These are phyloP conservation scores for Chaitophorus viminalis DNA, from an alignment of 2,888 invertebrate genomes.

Conservation along the genomic window DNA sequence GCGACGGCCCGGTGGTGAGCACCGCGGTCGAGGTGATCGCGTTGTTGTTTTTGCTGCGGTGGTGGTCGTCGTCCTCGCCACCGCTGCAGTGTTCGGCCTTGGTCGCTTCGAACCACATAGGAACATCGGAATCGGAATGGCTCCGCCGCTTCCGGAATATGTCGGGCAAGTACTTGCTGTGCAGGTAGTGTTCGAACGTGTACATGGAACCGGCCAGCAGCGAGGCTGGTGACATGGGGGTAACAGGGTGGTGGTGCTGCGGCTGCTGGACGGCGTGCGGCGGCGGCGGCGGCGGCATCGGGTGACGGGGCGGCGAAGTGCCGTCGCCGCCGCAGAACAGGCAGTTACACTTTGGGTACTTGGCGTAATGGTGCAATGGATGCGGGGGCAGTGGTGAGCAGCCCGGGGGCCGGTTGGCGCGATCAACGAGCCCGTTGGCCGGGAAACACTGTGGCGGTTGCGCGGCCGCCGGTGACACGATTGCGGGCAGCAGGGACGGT, in stretches of 20 bases:
- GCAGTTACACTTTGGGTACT: slow-evolving; percentile 68
- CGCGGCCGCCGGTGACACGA: slow-evolving; percentile 52
- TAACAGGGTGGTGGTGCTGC: too few species aligned
- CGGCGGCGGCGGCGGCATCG: slow-evolving; percentile 68
- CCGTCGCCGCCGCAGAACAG: slow-evolving; percentile 63
- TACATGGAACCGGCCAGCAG: slow-evolving; percentile 71
- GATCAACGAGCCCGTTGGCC: slow-evolving; percentile 65
- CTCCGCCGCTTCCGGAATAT: slow-evolving; percentile 72
- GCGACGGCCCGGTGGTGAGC: slow-evolving; percentile 71
- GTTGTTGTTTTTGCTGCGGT: slow-evolving; percentile 51
- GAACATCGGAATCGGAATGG: slow-evolving; percentile 76
- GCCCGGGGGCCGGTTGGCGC: background rate
- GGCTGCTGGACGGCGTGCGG: slow-evolving; percentile 67
- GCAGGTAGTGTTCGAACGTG: slow-evolving; percentile 74
- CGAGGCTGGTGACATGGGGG: slow-evolving; percentile 70
- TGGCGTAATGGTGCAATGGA: slow-evolving; percentile 62
- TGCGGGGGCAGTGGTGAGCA: slow-evolving; percentile 63
- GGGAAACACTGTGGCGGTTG: slow-evolving; percentile 64
- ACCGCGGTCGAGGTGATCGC: background rate
- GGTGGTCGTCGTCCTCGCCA: slow-evolving; percentile 68
- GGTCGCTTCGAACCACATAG: slow-evolving; percentile 70
- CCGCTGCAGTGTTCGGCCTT: slow-evolving; percentile 67
- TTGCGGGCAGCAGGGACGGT: background rate
- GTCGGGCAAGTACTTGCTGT: slow-evolving; percentile 75
- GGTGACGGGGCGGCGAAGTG: slow-evolving; percentile 66